Evolutionary conservation across 2,797 vertebrate species (phyloP).

Genomic region (Alfaro cultratus): DNA sequence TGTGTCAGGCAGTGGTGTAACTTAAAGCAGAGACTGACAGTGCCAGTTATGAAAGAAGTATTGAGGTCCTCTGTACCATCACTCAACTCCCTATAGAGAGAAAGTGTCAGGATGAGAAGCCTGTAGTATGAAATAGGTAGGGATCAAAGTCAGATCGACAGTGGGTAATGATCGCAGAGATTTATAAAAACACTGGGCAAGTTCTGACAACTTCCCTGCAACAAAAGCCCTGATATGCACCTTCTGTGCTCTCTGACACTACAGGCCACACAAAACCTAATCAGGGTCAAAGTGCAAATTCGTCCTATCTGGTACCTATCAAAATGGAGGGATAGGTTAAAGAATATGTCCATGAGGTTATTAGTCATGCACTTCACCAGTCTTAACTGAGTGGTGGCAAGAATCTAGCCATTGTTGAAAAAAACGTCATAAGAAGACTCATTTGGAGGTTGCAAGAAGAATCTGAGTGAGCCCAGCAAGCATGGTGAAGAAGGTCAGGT

Average conservation of each 20-base stretch:
- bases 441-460: neutral
- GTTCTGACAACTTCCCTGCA: conserved; percentile 55
- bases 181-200: conserved; percentile 53
- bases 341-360: neutral
- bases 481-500: neutral
- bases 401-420: neutral
- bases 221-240: conserved; percentile 47
- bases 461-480: neutral
- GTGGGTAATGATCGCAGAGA: conserved; percentile 67
- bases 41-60: conserved; percentile 63
- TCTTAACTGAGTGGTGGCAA: neutral
- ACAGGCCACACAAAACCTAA: conserved; percentile 19
- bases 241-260: conserved; percentile 16
- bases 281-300: conserved; percentile 21
- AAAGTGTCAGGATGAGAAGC: conserved; percentile 25
- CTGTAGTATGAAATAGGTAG: conserved; percentile 29
- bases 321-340: neutral
- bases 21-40: conserved; percentile 60
- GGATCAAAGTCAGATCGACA: conserved; percentile 52
- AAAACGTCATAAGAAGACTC: neutral
- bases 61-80: conserved; percentile 22
- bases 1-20: conserved; percentile 57
- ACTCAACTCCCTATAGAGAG: conserved; percentile 31
- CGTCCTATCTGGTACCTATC: neutral
- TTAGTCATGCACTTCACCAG: neutral